A percentile compares a stretch with the other conserved stretches of the same genome.
phyloP scores from a whole-genome alignment of 2,797 vertebrate species.

The Okamejei kenojei region DNA sequence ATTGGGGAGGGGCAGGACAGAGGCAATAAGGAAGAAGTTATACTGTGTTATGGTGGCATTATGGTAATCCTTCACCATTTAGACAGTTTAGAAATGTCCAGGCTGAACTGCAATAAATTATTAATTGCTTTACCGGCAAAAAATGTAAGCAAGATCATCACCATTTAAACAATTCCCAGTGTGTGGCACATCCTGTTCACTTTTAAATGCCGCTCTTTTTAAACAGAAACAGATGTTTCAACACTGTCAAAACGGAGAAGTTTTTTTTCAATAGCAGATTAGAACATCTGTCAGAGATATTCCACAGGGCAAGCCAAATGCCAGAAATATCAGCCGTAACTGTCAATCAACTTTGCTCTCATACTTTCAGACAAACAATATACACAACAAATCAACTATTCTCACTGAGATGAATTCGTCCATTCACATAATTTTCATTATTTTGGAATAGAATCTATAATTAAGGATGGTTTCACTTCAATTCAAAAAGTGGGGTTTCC shows the following conservation, averaged over 20 bases:
- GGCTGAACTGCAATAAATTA: constrained; percentile 51
- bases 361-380: background rate
- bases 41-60: background rate
- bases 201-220: constrained; percentile 55
- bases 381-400: background rate
- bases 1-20: background rate
- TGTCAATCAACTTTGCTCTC: constrained; percentile 50
- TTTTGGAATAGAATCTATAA: background rate
- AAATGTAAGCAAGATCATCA: constrained; percentile 53
- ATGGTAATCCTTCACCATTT: constrained; percentile 44
- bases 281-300: constrained; percentile 61
- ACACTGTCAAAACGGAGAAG: constrained; percentile 51
- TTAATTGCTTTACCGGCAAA: constrained; percentile 50
- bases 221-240: constrained; percentile 67
- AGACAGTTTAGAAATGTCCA: constrained; percentile 51
- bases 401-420: background rate
- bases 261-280: constrained; percentile 60
- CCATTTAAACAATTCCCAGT: constrained; percentile 58
- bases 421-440: background rate
- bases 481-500: background rate
- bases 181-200: constrained; percentile 52
- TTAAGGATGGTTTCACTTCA: background rate
- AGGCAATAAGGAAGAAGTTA: background rate
- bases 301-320: constrained; percentile 45
- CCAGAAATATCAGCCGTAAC: constrained; percentile 53